These are phyloP conservation scores for Echinops telfairi DNA, from an alignment of 2,113 vertebrate species.

Conservation along the genomic window DNA sequence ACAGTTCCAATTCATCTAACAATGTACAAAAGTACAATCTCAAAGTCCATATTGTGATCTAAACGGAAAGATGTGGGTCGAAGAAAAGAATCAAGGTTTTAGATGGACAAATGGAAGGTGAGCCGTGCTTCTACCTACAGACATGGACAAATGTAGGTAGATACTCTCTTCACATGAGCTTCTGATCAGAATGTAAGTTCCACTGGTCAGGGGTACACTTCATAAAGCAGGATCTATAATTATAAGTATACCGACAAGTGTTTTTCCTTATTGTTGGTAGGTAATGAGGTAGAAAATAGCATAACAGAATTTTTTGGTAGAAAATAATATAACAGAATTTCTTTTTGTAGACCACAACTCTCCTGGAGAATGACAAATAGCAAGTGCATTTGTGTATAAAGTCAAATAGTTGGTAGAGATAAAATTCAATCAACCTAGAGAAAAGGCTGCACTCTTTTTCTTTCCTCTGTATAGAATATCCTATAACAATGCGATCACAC, in stretches of 20 bases:
- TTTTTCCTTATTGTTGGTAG: neutral
- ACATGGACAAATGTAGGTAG: neutral
- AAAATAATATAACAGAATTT: conserved; percentile 8
- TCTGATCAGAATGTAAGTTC: neutral
- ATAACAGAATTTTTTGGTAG: neutral
- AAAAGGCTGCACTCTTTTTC: neutral
- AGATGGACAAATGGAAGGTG: neutral
- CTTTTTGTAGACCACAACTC: neutral
- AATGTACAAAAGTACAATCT: neutral
- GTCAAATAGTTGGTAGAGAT: neutral
- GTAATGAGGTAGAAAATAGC: neutral
- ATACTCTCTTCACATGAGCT: neutral
- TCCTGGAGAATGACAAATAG: neutral
- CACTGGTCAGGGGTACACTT: neutral
- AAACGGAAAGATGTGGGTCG: neutral
- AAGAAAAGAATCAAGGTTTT: neutral
- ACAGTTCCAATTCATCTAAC: neutral
- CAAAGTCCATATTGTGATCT: neutral
- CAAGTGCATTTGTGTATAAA: neutral
- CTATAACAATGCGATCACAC: neutral
- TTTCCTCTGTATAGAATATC: neutral
- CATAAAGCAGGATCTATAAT: neutral
- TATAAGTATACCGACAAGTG: neutral
- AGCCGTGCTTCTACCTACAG: neutral
- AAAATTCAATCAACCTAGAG: neutral